Base-by-base conservation (phyloP, 2,113 vertebrate genomes). In the Nycticorax nycticorax region DNA sequence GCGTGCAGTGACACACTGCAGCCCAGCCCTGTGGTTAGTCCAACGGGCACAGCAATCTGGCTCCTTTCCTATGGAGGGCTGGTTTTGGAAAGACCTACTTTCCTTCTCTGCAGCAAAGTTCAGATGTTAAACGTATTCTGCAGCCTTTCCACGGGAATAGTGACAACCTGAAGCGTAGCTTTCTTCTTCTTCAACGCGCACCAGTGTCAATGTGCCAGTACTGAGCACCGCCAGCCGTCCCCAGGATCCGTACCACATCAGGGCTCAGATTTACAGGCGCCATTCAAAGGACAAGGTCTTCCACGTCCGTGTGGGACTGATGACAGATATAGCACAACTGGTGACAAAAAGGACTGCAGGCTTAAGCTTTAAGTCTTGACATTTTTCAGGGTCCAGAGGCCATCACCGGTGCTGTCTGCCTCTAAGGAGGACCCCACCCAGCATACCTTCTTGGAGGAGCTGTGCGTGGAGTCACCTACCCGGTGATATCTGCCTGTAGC, bases 291-390 rank as follows among this genome's bases (percentile, higher is more conserved):
- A n/a, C 41, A 73, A 48, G 14, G 37, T 28, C 33, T 52, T 50
- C 62, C 37, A 33, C 2, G 1, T 9, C 35, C 18, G 0, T 8
- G 5, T 22, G 2, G 16, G 69, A 63, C 33, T 11, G 6, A 16
- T 10, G 21, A 15, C 53, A 21, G 20, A 32, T 18, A 21, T 3
- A 43, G 55, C 28, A 57, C 30, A 23, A 13, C 7, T 30, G 14
- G 27, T 35, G 32, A 50, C 33, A 45, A 79, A 43, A 27, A 56
- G 24, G 50, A 24, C n/a, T 13, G 15, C 19, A 37, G 56, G 6
- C 45, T 52, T 37, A 35, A 59, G 23, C n/a, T 80, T 22, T 27
- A 41, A 35, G 17, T 17, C 13, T 24, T 55, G 22, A 24, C 10
- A 37, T 14, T 57, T 45, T 35, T 62, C 33, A 28, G 13, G 27